Conservation (phyloP, 1,140 invertebrate species). For the Lineus longissimus region DNA sequence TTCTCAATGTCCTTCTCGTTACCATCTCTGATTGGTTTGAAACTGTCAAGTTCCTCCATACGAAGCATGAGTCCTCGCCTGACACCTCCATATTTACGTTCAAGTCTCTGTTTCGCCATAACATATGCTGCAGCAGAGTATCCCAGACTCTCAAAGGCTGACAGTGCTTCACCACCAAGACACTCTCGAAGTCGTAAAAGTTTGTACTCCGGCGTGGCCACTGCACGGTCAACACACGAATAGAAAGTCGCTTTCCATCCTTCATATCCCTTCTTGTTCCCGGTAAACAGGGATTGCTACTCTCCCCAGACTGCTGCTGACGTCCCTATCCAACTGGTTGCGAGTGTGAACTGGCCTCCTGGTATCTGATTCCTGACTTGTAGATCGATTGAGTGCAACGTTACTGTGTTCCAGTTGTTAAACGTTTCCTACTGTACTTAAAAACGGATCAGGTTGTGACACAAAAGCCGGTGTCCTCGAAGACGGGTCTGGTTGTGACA, state of each 20-base stretch:
- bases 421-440: no score
- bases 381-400: no score
- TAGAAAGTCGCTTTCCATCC: not conserved
- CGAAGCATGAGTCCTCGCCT: not conserved
- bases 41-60: slow-evolving; percentile 12
- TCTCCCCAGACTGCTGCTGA: no score
- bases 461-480: no score
- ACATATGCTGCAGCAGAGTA: no score
- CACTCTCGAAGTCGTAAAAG: no score
- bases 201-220: not conserved
- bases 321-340: no score
- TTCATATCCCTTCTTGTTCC: not conserved
- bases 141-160: slow-evolving; percentile 8
- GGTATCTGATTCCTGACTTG: no score
- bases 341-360: no score
- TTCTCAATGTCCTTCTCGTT: not conserved
- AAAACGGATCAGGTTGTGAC: no score
- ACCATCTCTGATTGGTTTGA: slow-evolving; percentile 6
- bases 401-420: no score
- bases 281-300: not conserved
- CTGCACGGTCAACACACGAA: not conserved
- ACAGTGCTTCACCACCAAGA: slow-evolving; percentile 7
- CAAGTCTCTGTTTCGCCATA: slow-evolving; percentile 12
- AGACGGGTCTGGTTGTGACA: no score
- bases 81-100: slow-evolving; percentile 12